A percentile compares a stretch with the other conserved stretches of the same genome.
These are phyloP conservation scores for Trichopria drosophilae DNA, from an alignment of 2,888 invertebrate genomes.

Conservation along the genomic window DNA sequence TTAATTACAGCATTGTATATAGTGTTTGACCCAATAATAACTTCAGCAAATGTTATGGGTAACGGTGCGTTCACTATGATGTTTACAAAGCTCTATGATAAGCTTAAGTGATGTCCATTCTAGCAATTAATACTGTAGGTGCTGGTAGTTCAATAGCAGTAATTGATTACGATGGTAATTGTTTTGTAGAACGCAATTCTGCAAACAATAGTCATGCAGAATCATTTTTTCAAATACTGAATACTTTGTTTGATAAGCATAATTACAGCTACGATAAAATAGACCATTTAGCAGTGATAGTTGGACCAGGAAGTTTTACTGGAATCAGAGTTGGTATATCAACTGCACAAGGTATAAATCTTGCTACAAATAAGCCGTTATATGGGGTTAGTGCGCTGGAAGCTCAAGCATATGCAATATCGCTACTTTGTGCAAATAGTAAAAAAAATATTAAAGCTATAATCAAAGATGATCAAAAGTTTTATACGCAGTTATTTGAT, in stretches of 20 bases:
- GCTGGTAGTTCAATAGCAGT: too few relatives aligned
- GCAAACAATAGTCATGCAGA: conserved; percentile 13
- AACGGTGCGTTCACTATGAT: conserved; percentile 21
- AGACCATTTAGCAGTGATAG: conserved; percentile 16
- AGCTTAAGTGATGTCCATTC: too few relatives aligned
- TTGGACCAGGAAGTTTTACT: conserved; percentile 20
- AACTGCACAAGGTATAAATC: conserved; percentile 18
- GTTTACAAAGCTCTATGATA: too few relatives aligned
- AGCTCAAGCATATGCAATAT: conserved; percentile 17
- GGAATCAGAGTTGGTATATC: conserved; percentile 20
- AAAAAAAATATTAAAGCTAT: too few relatives aligned
- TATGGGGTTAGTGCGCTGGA: conserved; percentile 19
- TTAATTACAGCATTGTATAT: conserved; percentile 20
- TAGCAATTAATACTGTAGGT: too few relatives aligned
- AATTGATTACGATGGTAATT: too few relatives aligned
- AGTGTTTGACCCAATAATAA: conserved; percentile 21
- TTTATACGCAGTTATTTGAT: too few relatives aligned
- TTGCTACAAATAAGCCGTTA: conserved; percentile 18
- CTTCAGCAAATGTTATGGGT: conserved; percentile 22
- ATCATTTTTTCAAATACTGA: conserved; percentile 19
- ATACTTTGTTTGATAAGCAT: conserved; percentile 17
- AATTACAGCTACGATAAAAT: conserved; percentile 17
- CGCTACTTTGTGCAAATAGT: conserved; percentile 16
- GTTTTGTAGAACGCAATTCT: conserved; percentile 19
- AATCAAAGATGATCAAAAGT: too few relatives aligned